phyloP scores from a whole-genome alignment of 2,888 invertebrate species.

The Ectobius pallidus region DNA sequence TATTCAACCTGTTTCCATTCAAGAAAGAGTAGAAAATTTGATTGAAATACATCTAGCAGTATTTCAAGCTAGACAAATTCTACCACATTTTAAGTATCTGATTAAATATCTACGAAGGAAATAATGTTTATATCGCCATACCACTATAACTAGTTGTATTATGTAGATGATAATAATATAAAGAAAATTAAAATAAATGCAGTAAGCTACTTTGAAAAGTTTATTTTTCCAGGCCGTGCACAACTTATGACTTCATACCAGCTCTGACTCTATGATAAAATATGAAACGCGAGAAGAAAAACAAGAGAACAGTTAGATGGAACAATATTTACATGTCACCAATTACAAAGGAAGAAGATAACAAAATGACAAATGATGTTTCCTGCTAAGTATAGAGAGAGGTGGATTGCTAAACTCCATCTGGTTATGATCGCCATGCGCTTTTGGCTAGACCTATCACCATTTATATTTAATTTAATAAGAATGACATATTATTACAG shows the following conservation, averaged over 20 bases:
- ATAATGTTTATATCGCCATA: conserved; percentile 13
- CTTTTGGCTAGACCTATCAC: neutral
- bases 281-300: neutral
- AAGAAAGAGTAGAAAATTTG: too few relatives aligned
- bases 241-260: conserved; percentile 5
- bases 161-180: too few relatives aligned
- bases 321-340: conserved; percentile 14
- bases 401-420: conserved; percentile 37
- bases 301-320: neutral
- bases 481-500: neutral
- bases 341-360: neutral
- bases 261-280: neutral
- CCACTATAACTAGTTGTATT: neutral
- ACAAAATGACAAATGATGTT: neutral
- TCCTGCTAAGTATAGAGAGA: neutral
- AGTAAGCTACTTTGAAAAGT: conserved; percentile 11
- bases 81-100: too few relatives aligned
- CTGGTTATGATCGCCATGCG: conserved; percentile 39
- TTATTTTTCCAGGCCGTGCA: conserved; percentile 27
- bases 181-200: neutral
- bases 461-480: conserved; percentile 6
- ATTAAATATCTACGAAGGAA: too few relatives aligned
- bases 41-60: too few relatives aligned
- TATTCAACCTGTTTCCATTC: too few relatives aligned
- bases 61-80: too few relatives aligned